A percentile compares a stretch with the other conserved stretches of the same genome.
Conservation (phyloP, 2,113 vertebrate genomes). For the Blennius ocellaris region DNA sequence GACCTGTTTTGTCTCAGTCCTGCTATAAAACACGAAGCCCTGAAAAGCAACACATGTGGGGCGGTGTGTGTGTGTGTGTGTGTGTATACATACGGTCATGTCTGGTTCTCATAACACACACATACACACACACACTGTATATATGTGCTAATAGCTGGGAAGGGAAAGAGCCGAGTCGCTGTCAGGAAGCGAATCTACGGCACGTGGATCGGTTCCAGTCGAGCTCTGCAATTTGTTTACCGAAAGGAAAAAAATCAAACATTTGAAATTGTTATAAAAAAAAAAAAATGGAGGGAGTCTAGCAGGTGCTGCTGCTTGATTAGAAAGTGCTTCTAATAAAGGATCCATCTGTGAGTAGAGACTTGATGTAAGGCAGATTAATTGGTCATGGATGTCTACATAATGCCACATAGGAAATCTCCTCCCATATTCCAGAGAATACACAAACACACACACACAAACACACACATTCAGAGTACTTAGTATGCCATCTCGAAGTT, state of each 20-base stretch:
- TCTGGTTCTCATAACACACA: slow-evolving; percentile 43
- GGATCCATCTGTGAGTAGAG: slow-evolving; percentile 83
- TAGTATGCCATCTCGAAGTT: slow-evolving; percentile 83
- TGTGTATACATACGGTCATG: background rate
- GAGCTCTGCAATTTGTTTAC: slow-evolving; percentile 74
- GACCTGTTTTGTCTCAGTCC: slow-evolving; percentile 46
- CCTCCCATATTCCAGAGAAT: slow-evolving; percentile 71
- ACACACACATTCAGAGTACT: slow-evolving; percentile 60
- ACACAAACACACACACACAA: slow-evolving; percentile 52
- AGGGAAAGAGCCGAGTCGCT: slow-evolving; percentile 33
- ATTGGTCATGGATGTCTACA: slow-evolving; percentile 85
- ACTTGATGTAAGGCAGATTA: slow-evolving; percentile 82
- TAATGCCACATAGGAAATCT: slow-evolving; percentile 83
- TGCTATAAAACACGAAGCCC: slow-evolving; percentile 26
- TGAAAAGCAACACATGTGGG: slow-evolving; percentile 27
- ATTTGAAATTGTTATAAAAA: slow-evolving; percentile 58
- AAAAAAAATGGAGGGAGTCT: slow-evolving; percentile 67
- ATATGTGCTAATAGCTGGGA: slow-evolving; percentile 42
- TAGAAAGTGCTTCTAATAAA: slow-evolving; percentile 83
- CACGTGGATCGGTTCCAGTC: slow-evolving; percentile 78
- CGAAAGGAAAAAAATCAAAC: slow-evolving; percentile 71
- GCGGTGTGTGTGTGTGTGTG: background rate
- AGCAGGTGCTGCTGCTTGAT: slow-evolving; percentile 77
- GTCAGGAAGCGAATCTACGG: slow-evolving; percentile 67
- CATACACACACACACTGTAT: background rate